Conservation (phyloP, 2,113 vertebrate genomes). For the Oxygymnocypris stewartii region DNA sequence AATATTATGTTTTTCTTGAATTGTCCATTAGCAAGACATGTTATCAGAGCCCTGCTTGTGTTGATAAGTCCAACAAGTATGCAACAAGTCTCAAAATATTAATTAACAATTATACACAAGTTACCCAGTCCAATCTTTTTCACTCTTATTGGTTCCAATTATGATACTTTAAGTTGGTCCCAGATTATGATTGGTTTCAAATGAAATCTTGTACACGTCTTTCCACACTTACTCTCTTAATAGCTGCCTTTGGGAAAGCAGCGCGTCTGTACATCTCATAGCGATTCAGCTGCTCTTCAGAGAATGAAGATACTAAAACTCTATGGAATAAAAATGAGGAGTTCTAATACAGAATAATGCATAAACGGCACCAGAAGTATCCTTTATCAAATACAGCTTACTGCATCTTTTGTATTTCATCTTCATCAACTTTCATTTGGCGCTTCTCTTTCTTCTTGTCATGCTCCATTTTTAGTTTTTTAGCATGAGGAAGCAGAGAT, state of each 20-base stretch:
- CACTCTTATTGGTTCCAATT: neutral
- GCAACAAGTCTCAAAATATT: too few species aligned
- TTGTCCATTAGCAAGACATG: neutral
- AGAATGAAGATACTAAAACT: conserved; percentile 96
- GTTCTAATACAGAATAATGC: neutral
- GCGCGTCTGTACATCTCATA: conserved; percentile 98
- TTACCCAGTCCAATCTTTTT: neutral
- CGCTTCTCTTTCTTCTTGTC: conserved; percentile 94
- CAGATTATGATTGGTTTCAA: neutral
- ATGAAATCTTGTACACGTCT: neutral
- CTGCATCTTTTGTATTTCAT: conserved; percentile 99
- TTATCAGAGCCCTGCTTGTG: too few species aligned
- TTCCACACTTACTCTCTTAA: conserved; percentile 84
- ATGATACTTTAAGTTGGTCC: neutral
- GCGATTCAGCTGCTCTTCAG: conserved; percentile 96
- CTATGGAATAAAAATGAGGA: conserved; percentile 63
- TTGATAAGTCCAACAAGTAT: too few species aligned
- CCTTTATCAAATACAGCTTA: conserved; percentile 70
- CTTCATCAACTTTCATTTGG: conserved; percentile 92
- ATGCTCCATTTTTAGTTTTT: conserved; percentile 87
- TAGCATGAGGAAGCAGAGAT: conserved; percentile 70
- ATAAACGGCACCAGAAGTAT: neutral
- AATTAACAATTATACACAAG: too few species aligned
- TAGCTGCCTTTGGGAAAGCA: conserved; percentile 96
- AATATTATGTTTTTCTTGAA: neutral